phyloP scores from a whole-genome alignment of 2,797 vertebrate genomes.

The Pseudochromis fuscus region DNA sequence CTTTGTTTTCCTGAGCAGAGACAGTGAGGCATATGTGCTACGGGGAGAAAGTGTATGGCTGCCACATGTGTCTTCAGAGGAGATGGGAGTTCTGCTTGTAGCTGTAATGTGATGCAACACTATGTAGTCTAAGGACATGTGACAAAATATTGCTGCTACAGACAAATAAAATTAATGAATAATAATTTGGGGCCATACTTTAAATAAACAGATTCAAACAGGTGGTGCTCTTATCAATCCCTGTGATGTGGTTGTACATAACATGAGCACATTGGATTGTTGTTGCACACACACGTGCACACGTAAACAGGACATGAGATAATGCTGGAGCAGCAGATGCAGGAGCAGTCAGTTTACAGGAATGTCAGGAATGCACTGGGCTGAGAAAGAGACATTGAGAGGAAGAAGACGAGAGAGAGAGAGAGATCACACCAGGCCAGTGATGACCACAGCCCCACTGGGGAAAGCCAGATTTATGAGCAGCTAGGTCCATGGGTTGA shows the following conservation, averaged over 20 bases:
- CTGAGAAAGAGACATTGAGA: constrained; percentile 49
- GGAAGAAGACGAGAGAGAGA: constrained; percentile 13
- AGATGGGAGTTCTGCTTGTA: constrained; percentile 11
- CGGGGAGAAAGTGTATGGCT: constrained; percentile 54
- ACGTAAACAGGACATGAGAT: constrained; percentile 39
- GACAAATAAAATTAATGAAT: too few relatives aligned
- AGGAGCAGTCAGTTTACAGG: constrained; percentile 72
- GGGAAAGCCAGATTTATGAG: constrained; percentile 75
- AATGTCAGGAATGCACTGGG: constrained; percentile 83
- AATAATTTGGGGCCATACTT: neutral
- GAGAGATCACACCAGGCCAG: constrained; percentile 58
- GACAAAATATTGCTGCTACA: neutral
- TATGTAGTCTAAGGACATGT: neutral
- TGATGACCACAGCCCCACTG: constrained; percentile 46
- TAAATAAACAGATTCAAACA: too few relatives aligned
- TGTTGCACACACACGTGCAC: constrained; percentile 15
- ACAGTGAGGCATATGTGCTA: constrained; percentile 47
- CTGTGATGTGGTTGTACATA: too few relatives aligned
- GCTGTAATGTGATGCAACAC: neutral
- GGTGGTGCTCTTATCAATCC: neutral
- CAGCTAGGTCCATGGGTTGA: constrained; percentile 48
- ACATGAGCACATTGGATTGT: neutral
- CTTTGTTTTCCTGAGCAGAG: constrained; percentile 74
- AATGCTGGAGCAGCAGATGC: constrained; percentile 69
- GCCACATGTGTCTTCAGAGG: constrained; percentile 67